Conservation (phyloP, 2,888 invertebrate species). For the Ariolimax columbianus region DNA sequence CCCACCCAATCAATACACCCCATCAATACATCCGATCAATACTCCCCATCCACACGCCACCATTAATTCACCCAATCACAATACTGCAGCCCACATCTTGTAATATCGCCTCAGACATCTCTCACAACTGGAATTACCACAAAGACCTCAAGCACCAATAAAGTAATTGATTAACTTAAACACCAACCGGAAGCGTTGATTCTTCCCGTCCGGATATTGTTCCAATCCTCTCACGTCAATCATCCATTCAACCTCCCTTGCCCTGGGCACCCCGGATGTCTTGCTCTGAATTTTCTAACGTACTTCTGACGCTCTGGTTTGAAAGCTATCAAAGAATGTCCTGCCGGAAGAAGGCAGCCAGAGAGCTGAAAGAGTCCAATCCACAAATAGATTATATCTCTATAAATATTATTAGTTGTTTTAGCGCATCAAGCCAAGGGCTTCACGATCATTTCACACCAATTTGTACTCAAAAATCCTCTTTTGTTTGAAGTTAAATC, state of each 20-base stretch:
- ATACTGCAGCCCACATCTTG: neutral
- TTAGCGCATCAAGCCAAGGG: constrained; percentile 35
- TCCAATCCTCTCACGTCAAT: constrained; percentile 13
- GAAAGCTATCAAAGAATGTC: constrained; percentile 26
- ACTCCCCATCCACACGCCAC: too few species aligned
- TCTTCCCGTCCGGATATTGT: constrained; percentile 33
- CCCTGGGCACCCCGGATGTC: constrained; percentile 4
- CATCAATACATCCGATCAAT: too few species aligned
- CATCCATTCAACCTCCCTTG: neutral
- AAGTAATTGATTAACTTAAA: constrained; percentile 36
- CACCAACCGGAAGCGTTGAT: constrained; percentile 20
- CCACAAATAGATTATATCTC: constrained; percentile 20
- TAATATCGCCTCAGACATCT: neutral
- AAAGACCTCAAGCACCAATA: constrained; percentile 25
- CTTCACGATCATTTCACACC: constrained; percentile 30
- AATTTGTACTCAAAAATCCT: constrained; percentile 1
- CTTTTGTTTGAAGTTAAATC: constrained; percentile 21
- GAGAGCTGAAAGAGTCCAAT: constrained; percentile 15
- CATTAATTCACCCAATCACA: neutral
- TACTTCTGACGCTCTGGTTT: constrained; percentile 20
- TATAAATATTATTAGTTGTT: constrained; percentile 33
- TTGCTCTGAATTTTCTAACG: neutral
- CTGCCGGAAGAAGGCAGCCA: constrained; percentile 34
- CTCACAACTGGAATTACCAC: neutral
- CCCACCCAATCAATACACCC: too few species aligned